Conservation (phyloP, 1,140 invertebrate species). For the Oncopodura yosiiana region DNA sequence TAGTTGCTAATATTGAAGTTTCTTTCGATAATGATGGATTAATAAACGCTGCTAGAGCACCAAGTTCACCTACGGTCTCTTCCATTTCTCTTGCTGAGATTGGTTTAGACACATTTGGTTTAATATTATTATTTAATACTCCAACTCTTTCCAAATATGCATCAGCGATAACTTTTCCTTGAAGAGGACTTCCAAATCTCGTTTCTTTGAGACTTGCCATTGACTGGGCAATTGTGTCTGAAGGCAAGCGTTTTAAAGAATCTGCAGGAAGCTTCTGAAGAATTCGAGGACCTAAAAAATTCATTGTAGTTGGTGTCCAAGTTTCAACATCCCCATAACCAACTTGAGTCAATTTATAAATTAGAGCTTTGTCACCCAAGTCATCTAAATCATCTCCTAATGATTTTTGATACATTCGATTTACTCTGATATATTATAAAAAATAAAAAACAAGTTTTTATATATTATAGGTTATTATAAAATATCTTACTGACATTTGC, state of each 20-base stretch:
- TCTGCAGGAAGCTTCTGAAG: slow-evolving; percentile 13
- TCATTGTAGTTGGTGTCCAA: slow-evolving; percentile 12
- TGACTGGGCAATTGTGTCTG: neutral
- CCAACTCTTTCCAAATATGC: slow-evolving; percentile 12
- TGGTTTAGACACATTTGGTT: neutral
- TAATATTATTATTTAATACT: slow-evolving; percentile 3
- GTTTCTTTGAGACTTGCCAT: slow-evolving; percentile 16
- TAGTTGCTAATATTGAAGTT: neutral
- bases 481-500: slow-evolving; percentile 7
- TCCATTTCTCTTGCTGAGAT: neutral
- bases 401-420: neutral
- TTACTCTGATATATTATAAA: slow-evolving; percentile 2
- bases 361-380: slow-evolving; percentile 30
- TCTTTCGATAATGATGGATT: slow-evolving; percentile 12
- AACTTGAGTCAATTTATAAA: slow-evolving; percentile 22
- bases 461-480: neutral
- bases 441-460: neutral
- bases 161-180: slow-evolving; percentile 23
- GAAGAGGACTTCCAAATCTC: slow-evolving; percentile 25
- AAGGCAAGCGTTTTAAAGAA: slow-evolving; percentile 11
- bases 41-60: slow-evolving; percentile 26
- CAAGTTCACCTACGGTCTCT: neutral
- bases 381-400: slow-evolving; percentile 8
- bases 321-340: slow-evolving; percentile 12
- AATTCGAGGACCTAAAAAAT: neutral